These are phyloP conservation scores for Atta texana DNA, from an alignment of 1,140 invertebrate species.

Conservation along the genomic window DNA sequence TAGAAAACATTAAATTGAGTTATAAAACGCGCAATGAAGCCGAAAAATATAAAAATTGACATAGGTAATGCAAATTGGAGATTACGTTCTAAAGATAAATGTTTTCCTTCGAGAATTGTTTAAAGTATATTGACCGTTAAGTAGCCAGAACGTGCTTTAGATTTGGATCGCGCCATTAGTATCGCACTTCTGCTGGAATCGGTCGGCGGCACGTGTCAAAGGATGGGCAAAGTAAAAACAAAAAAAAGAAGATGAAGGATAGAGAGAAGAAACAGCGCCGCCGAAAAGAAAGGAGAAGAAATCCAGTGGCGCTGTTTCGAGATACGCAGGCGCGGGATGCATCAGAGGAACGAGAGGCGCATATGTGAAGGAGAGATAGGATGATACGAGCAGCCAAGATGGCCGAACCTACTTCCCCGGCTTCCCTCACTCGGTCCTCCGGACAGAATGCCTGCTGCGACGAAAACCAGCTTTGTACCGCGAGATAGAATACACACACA, in stretches of 20 bases:
- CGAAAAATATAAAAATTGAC: not conserved
- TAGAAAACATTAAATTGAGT: not conserved
- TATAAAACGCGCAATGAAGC: not conserved
- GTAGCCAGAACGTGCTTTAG: constrained; percentile 65
- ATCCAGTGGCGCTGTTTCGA: constrained; percentile 54
- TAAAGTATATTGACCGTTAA: constrained; percentile 26
- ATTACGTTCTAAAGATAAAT: constrained; percentile 28
- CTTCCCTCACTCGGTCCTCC: constrained; percentile 50
- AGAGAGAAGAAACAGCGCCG: constrained; percentile 37
- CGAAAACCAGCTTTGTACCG: constrained; percentile 64
- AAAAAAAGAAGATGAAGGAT: constrained; percentile 52
- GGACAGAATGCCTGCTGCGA: constrained; percentile 63
- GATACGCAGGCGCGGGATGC: constrained; percentile 67
- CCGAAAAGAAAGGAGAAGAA: constrained; percentile 58
- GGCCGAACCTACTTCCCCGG: constrained; percentile 72
- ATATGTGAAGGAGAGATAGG: constrained; percentile 61
- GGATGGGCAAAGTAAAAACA: constrained; percentile 67
- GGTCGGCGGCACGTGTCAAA: constrained; percentile 84
- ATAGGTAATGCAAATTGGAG: not conserved
- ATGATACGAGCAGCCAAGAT: constrained; percentile 73
- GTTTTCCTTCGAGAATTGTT: constrained; percentile 19
- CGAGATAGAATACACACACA: constrained; percentile 62
- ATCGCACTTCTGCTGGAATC: constrained; percentile 71
- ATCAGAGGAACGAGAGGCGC: constrained; percentile 44
- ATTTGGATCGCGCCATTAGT: constrained; percentile 74